Evolutionary conservation across 2,797 vertebrate species (phyloP), one percentile per base, ranked within the genome.

Genomic region (Taenioides sp.): DNA sequence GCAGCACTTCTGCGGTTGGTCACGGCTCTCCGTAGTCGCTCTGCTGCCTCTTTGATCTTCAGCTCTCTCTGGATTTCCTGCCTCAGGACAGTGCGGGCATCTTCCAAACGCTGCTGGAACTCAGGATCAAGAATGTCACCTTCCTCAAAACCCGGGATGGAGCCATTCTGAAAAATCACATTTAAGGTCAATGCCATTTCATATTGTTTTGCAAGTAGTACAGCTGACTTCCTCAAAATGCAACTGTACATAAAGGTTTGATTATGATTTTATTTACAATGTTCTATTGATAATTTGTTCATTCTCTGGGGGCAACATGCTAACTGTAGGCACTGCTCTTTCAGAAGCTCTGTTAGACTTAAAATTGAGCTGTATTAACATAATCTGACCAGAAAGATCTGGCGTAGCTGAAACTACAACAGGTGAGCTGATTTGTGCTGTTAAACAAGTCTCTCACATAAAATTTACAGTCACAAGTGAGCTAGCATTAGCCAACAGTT

Each of bases 1-100:
- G 91, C 92, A 0, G 96, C 94, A 5, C 93, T 96, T 84, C 94
- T 98, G 5, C 95, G 95, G 84, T 95, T 96, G 4, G 95, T 97
- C 34, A 96, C 94, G 0, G 92, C 97, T 2, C 95, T 93, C 20
- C 94, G 93, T 72, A 99, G 76, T 67, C 98, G 93, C 88, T 99
- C 97, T 0, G 95, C 93, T 0, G 96, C 97, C 79, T 98, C 97
- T 84, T 98, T 99, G 79, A 99, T 98, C 86, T 98, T 99, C 78
- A 98, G 84, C 75, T 98, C 97, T 11, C 96, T 93, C 90, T 97
- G 97, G 87, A 99, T 98, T 80, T 97, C 94, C 60, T 94, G 92
- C 6, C 95, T 92, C 52, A 98, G 88, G 12, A 88, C 69, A 0
- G 93, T 92, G 18, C 95, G 96, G 34, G 96, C 95, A 18, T 94